Evolutionary conservation across 2,113 vertebrate species (phyloP).

Genomic region (Catharus minimus): DNA sequence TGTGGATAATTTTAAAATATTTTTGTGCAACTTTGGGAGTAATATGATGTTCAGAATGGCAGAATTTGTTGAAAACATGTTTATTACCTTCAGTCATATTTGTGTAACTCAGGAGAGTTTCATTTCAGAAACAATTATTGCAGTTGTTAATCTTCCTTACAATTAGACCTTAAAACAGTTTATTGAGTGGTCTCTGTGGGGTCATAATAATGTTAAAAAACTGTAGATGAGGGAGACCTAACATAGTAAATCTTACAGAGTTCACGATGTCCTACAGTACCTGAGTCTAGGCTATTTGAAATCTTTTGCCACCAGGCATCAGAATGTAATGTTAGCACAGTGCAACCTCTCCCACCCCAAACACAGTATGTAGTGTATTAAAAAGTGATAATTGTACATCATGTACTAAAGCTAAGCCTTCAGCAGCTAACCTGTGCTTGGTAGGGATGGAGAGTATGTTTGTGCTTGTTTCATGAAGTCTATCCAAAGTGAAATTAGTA

Average conservation of each 20-base stretch:
- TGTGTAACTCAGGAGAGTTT: not conserved
- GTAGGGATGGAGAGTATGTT: not conserved
- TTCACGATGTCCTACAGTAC: not conserved
- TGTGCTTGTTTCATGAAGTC: not conserved
- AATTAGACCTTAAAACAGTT: not conserved
- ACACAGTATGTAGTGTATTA: not conserved
- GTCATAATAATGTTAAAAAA: not conserved
- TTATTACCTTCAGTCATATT: not conserved
- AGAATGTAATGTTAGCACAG: not conserved
- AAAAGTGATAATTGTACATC: not conserved
- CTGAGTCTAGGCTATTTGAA: not conserved
- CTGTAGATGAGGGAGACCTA: not conserved
- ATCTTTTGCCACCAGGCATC: not conserved
- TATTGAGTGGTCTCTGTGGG: not conserved
- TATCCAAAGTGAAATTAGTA: not conserved
- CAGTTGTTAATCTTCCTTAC: not conserved
- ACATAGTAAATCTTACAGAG: not conserved
- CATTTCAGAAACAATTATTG: not conserved
- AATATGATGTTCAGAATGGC: not conserved
- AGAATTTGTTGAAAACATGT: not conserved
- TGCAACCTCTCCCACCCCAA: not conserved
- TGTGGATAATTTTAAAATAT: not conserved
- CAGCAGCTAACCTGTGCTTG: not conserved
- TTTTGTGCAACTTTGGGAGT: not conserved
- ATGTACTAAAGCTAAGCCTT: not conserved